Percentiles rank a stretch among this genome's conserved stretches.
Conservation (phyloP, 2,113 vertebrate genomes). For the Eptesicus fuscus region DNA sequence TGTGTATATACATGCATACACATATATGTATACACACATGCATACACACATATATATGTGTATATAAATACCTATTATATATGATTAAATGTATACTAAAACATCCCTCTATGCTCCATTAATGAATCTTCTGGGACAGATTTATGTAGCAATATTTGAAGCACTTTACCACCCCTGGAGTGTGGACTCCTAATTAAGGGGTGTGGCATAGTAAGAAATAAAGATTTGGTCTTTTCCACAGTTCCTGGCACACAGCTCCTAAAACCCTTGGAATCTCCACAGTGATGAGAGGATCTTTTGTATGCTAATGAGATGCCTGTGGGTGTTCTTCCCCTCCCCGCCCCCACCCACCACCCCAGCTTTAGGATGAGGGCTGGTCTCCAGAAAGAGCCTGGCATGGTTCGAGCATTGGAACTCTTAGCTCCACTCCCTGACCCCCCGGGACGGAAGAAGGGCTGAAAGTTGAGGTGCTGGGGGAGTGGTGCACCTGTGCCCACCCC, state of each 20-base stretch:
- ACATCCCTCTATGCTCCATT: not conserved
- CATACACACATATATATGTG: not conserved
- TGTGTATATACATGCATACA: not conserved
- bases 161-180: not conserved
- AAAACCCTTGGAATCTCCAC: not conserved
- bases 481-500: fast-evolving
- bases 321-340: too few species aligned
- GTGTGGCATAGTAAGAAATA: not conserved
- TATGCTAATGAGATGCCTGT: not conserved
- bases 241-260: not conserved
- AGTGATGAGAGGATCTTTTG: not conserved
- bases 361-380: not conserved
- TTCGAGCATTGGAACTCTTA: not conserved
- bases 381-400: not conserved
- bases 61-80: not conserved
- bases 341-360: too few species aligned
- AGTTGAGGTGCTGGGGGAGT: not conserved
- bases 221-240: not conserved
- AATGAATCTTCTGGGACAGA: not conserved
- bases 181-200: not conserved
- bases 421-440: not conserved
- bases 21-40: not conserved
- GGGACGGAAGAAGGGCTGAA: too few species aligned
- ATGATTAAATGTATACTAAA: not conserved
- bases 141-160: not conserved